These are phyloP conservation scores for Halocynthia aurantium DNA, from an alignment of 23 tunicate species.

Conservation along the genomic window DNA sequence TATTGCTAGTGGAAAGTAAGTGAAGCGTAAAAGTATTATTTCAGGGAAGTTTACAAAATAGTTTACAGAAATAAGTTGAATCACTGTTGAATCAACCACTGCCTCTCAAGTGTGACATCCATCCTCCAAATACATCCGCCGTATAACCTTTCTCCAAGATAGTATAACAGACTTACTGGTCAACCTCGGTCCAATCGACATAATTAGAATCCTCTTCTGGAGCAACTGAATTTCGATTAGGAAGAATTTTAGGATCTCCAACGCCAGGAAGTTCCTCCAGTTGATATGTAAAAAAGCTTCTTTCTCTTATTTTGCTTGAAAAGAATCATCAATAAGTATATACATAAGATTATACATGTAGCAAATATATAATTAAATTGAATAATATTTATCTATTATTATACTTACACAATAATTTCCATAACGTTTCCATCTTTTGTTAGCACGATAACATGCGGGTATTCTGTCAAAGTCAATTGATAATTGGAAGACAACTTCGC, in stretches of 20 bases:
- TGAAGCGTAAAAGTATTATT: too few species aligned
- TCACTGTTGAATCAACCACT: too few species aligned
- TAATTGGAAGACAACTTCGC: conserved; percentile 12
- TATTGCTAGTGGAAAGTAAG: too few species aligned
- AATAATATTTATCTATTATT: neutral
- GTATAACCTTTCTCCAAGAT: too few species aligned
- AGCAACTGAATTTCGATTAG: neutral
- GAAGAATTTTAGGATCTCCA: conserved; percentile 35
- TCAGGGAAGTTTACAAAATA: too few species aligned
- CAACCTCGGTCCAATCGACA: conserved; percentile 16
- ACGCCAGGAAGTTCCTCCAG: conserved; percentile 64
- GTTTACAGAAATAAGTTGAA: too few species aligned
- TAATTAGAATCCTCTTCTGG: neutral
- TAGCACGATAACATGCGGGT: conserved; percentile 38
- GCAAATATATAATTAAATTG: neutral
- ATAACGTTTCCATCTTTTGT: conserved; percentile 28
- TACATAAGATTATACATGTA: neutral
- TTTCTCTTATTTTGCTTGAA: conserved; percentile 35
- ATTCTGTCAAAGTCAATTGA: neutral
- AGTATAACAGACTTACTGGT: neutral
- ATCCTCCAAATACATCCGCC: too few species aligned
- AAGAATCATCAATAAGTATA: conserved; percentile 1
- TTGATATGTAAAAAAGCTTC: conserved; percentile 64
- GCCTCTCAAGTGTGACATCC: too few species aligned
- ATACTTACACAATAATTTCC: conserved; percentile 49